Percentiles rank a stretch among this genome's conserved stretches.
Evolutionary conservation across 2,888 invertebrate genomes (phyloP).

Genomic region (Athripsodes cinereus): DNA sequence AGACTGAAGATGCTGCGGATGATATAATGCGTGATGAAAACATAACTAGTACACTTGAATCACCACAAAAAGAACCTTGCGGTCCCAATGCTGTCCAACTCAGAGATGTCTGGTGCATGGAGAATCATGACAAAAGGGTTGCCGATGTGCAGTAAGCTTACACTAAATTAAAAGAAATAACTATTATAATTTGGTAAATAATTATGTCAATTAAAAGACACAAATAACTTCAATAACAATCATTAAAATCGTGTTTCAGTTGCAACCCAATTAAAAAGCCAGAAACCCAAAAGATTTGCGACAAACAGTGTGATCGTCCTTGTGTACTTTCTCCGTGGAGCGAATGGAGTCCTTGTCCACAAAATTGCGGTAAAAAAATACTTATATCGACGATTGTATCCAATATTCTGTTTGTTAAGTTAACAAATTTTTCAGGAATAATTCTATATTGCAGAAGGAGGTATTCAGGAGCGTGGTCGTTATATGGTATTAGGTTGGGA

Average conservation of each 20-base stretch:
- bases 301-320: conserved; percentile 52
- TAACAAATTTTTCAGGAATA: neutral
- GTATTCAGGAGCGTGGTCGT: conserved; percentile 47
- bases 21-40: neutral
- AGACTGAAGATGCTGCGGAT: neutral
- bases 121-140: conserved; percentile 51
- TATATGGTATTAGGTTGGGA: conserved; percentile 26
- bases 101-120: conserved; percentile 52
- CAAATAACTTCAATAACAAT: too few relatives aligned
- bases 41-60: neutral
- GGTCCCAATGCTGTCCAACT: conserved; percentile 34
- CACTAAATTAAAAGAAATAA: too few relatives aligned
- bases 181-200: too few relatives aligned
- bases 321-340: conserved; percentile 60
- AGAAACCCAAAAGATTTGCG: conserved; percentile 45
- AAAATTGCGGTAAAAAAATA: conserved; percentile 49
- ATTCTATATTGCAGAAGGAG: conserved; percentile 36
- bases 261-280: conserved; percentile 50
- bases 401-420: neutral
- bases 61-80: conserved; percentile 27
- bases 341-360: conserved; percentile 56
- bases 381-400: conserved; percentile 13
- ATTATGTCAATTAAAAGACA: too few relatives aligned
- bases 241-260: conserved; percentile 37
- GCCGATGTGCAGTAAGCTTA: conserved; percentile 50